Evolutionary conservation across 2,888 invertebrate species (phyloP), one percentile per base, ranked within the genome.

Genomic region (Physocephala rufipes): DNA sequence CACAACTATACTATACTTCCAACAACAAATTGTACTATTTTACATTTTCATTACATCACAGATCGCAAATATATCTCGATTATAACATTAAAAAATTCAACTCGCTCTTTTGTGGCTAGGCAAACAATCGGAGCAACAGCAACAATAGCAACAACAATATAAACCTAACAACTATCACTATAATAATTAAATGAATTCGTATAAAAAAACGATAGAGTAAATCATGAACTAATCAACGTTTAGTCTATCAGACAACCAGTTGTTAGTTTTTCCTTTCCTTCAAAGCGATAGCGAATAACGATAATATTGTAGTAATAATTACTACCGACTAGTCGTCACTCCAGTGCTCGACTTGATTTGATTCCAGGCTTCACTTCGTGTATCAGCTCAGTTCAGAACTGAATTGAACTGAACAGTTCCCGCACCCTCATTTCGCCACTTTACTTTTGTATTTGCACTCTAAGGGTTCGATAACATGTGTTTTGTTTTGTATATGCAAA

Each of bases 11-110:
- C 3, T 9, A 13, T 26, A 16, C 28, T 1, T 58, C 28, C 58
- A 58, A 58, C 9, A 28, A 24, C 58, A 58, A 58, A 26, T 58
- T 58, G 28, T 28, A 58, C 28, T 53, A 21, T 7, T 9, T 5
- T 49, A 49, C 28, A 28, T 58, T 58, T 58, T 24, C 26, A 58
- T 58, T 58, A 2, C 58, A 28, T 58, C 58, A 58, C n/a, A n/a
- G n/a, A n/a, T 58, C 16, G 21, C 58, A 58, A 15, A 36, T 7
- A 36, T 36, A 36, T 36, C 36, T 4, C 26, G 24, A 12, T 28
- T 28, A 58, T 26, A 26, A 58, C 26, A 28, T 26, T 28, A 28
- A 58, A 7, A 16, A 7, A 55, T 55, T 55, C 24, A 13, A 58
- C 58, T 58, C 28, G 26, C 58, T 58, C 7, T 24, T 53, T 53